Base-by-base conservation (phyloP, 2,888 invertebrate genomes). In the Tenthredo amoena region DNA sequence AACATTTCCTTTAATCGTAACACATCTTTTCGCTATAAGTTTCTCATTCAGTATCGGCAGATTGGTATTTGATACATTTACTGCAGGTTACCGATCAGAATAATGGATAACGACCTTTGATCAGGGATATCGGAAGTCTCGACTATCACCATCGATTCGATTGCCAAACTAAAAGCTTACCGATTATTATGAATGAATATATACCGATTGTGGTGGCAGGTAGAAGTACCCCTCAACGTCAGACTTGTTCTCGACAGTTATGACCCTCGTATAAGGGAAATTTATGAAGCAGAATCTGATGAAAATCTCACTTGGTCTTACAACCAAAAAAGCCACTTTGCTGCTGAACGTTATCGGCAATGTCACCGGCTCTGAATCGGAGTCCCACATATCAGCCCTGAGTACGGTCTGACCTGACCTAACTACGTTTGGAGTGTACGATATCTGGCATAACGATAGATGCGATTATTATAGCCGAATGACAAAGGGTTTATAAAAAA, bases 281-380 rank as follows among this genome's bases (percentile, higher is more conserved):
- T 95, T 95, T 26, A 96, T 88, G 89, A 96, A 96, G 88, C 96
- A 96, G 84, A 95, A 95, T 87, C 94, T 93, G 68, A 96, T 91
- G 26, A 93, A 93, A 12, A 96, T 94, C 72, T 95, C 95, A 0
- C 93, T 89, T 0, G 95, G 95, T 0, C 93, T 92, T 68, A 94
- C 93, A 9, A 90, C 89, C 7, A 96, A 92, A 9, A 91, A 87
- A 0, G 96, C 95, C 3, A 95, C 94, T 87, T 92, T 92, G 0
- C 95, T 95, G 71, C 94, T 92, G 89, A 94, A 95, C 31, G 89
- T 93, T 6, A 96, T 92, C 0, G 95, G 95, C 26, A 96, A 89
- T 0, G 92, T 90, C 71, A 95, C 93, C 0, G 95, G 94, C 47
- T 95, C 94, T 84, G 95, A 94, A 84, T 95, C 94, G 0, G 95